These are phyloP conservation scores for Colistium nudipinnis DNA, from an alignment of 2,113 vertebrate species.

Conservation along the genomic window DNA sequence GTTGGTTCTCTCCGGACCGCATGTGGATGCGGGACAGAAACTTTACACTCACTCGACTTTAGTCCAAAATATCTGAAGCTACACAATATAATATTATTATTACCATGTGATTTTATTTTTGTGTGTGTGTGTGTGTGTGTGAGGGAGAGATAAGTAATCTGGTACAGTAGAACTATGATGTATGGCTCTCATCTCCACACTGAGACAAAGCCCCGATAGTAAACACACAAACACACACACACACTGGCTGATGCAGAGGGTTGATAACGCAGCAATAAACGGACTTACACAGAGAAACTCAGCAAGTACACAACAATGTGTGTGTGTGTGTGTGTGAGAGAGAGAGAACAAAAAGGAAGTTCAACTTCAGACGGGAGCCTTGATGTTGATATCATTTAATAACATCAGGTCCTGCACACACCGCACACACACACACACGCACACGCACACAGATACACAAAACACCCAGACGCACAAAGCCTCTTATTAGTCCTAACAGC, in stretches of 20 bases:
- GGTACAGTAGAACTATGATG: conserved; percentile 66
- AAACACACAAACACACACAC: conserved; percentile 38
- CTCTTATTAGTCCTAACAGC: too few relatives aligned
- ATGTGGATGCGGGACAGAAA: too few relatives aligned
- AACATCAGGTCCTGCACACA: conserved; percentile 46
- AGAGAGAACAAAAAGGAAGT: conserved; percentile 43
- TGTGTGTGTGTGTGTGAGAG: conserved; percentile 14
- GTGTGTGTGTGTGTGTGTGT: conserved; percentile 10
- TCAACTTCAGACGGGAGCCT: conserved; percentile 60
- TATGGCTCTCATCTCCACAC: conserved; percentile 55
- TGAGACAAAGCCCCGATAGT: conserved; percentile 56
- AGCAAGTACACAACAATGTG: conserved; percentile 20
- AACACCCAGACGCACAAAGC: too few relatives aligned
- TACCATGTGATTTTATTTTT: conserved; percentile 3
- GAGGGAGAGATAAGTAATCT: conserved; percentile 49
- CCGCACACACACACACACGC: background rate
- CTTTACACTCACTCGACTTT: too few relatives aligned
- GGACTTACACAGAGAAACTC: conserved; percentile 28
- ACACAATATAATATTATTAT: too few relatives aligned
- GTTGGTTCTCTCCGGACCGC: too few relatives aligned
- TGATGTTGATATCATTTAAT: conserved; percentile 73
- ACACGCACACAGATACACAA: too few relatives aligned
- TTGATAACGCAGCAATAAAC: conserved; percentile 64
- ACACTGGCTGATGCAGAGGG: conserved; percentile 51
- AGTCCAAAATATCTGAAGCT: too few relatives aligned